Conservation (phyloP, 35 echinoderm and acorn worm genomes). For the Eucidaris tribuloides region DNA sequence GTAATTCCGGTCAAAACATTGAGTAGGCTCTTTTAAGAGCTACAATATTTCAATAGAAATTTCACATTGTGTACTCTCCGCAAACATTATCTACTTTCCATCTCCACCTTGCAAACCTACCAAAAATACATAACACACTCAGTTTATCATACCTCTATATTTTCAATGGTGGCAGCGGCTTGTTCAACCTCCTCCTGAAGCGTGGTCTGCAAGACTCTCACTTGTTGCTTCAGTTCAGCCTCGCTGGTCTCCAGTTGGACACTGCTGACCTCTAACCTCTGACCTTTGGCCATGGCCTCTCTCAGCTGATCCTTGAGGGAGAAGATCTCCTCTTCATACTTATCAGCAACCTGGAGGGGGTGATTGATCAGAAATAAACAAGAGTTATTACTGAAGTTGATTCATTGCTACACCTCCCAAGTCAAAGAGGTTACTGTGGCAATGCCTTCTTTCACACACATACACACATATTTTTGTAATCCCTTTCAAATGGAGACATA, state of each 20-base stretch:
- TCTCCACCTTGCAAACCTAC: too few species aligned
- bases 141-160: conserved; percentile 34
- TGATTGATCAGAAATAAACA: background rate
- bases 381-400: too few species aligned
- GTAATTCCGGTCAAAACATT: background rate
- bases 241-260: conserved; percentile 49
- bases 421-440: too few species aligned
- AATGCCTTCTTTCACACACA: too few species aligned
- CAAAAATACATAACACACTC: background rate
- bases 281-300: conserved; percentile 12
- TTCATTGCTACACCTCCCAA: too few species aligned
- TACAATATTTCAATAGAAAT: background rate
- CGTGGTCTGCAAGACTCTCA: conserved; percentile 28
- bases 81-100: too few species aligned
- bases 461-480: too few species aligned
- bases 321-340: conserved; percentile 56
- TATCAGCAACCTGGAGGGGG: conserved; percentile 21
- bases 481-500: too few species aligned
- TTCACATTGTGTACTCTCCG: too few species aligned
- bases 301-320: conserved; percentile 36
- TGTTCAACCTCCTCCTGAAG: conserved; percentile 24
- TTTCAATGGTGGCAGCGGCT: conserved; percentile 34
- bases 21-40: too few species aligned
- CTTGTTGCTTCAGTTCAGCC: conserved; percentile 32
- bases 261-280: conserved; percentile 29